Conservation (phyloP, 2,113 vertebrate species). For the Oxyruncus cristatus region DNA sequence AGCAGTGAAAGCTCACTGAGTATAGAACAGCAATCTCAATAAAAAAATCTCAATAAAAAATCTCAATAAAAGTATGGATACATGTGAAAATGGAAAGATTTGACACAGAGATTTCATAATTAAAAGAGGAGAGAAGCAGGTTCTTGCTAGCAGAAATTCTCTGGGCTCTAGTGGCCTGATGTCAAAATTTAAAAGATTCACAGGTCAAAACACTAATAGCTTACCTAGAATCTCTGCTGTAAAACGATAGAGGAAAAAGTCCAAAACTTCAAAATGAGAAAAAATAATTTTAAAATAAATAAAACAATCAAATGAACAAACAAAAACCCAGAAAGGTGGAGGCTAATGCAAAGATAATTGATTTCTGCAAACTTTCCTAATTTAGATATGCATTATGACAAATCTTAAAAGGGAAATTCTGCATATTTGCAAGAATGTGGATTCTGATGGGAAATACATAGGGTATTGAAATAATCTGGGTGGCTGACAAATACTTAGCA, state of each 20-base stretch:
- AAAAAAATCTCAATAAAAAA: not conserved
- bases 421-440: not conserved
- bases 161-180: not conserved
- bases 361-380: not conserved
- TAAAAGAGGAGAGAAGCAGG: not conserved
- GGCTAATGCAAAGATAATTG: not conserved
- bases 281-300: not conserved
- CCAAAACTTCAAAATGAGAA: not conserved
- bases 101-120: not conserved
- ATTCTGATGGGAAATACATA: not conserved
- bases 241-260: not conserved
- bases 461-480: not conserved
- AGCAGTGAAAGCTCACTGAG: not conserved
- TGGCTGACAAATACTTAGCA: not conserved
- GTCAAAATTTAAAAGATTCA: not conserved
- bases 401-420: not conserved
- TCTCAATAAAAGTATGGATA: not conserved
- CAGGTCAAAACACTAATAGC: not conserved
- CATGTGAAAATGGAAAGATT: fast-evolving
- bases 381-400: not conserved
- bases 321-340: not conserved
- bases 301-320: not conserved
- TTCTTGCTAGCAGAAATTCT: not conserved
- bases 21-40: not conserved
- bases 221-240: not conserved